These are phyloP conservation scores for Pelobates fuscus DNA, from an alignment of 2,113 vertebrate genomes.

Conservation along the genomic window DNA sequence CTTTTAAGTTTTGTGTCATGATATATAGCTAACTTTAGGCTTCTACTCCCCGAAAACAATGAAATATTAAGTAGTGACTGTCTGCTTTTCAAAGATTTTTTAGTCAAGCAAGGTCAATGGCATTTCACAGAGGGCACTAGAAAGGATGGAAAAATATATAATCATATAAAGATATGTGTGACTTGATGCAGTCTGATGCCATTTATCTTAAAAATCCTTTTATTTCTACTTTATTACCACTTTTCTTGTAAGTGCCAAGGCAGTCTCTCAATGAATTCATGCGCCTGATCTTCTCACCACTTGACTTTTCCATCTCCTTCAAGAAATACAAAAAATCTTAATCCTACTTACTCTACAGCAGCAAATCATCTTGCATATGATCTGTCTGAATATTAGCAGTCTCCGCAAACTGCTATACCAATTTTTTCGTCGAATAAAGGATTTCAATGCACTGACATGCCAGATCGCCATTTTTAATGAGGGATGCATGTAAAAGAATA, in stretches of 20 bases:
- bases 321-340: neutral
- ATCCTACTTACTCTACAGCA: constrained; percentile 1
- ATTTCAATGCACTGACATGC: too few species aligned
- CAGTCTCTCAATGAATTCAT: constrained; percentile 2
- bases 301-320: constrained; percentile 34
- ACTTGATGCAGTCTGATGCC: constrained; percentile 11
- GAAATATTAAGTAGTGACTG: neutral
- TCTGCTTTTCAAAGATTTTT: neutral
- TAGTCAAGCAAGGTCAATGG: constrained; percentile 17
- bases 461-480: too few species aligned
- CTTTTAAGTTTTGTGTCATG: too few species aligned
- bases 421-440: too few species aligned
- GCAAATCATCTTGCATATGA: too few species aligned
- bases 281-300: constrained; percentile 4
- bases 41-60: neutral
- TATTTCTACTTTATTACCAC: constrained; percentile 15
- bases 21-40: too few species aligned
- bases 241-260: constrained; percentile 7
- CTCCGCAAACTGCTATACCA: too few species aligned
- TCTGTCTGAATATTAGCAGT: too few species aligned
- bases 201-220: constrained; percentile 1
- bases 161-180: neutral
- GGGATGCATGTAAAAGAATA: too few species aligned
- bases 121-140: constrained; percentile 5
- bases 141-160: neutral